Evolutionary conservation across 2,888 invertebrate genomes (phyloP).

Genomic region (Ganaspis brasiliensis): DNA sequence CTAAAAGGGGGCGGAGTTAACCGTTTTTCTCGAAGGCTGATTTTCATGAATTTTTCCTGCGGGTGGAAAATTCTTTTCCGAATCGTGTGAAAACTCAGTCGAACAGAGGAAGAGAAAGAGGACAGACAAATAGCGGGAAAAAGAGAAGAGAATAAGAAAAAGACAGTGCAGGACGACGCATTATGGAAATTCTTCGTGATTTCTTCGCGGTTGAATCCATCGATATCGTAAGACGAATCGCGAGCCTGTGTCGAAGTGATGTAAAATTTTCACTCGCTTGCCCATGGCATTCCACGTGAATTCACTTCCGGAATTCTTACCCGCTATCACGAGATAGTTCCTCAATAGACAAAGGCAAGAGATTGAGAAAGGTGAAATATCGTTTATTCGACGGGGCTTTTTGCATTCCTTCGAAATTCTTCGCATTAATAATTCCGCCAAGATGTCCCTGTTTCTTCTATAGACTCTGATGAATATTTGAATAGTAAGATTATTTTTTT

Average conservation of each 20-base stretch:
- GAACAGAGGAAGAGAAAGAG: constrained; percentile 4
- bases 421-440: constrained; percentile 29
- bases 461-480: constrained; percentile 16
- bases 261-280: constrained; percentile 54
- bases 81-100: constrained; percentile 9
- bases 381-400: constrained; percentile 30
- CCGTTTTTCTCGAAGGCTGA: constrained; percentile 35
- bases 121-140: constrained; percentile 18
- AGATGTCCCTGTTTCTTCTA: constrained; percentile 17
- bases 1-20: constrained; percentile 41
- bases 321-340: constrained; percentile 39
- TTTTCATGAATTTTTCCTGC: constrained; percentile 46
- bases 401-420: constrained; percentile 31
- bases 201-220: constrained; percentile 42
- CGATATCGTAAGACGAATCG: constrained; percentile 46
- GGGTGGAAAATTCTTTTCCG: constrained; percentile 28
- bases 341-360: constrained; percentile 42
- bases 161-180: constrained; percentile 39
- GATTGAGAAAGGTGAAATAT: constrained; percentile 41
- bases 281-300: constrained; percentile 57
- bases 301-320: constrained; percentile 59
- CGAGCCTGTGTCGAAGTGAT: constrained; percentile 38
- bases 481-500: background rate
- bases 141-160: constrained; percentile 37
- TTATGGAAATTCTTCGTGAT: constrained; percentile 62